Evolutionary conservation across 2,888 invertebrate species (phyloP).

Genomic region (Phyllotreta cruciferae): DNA sequence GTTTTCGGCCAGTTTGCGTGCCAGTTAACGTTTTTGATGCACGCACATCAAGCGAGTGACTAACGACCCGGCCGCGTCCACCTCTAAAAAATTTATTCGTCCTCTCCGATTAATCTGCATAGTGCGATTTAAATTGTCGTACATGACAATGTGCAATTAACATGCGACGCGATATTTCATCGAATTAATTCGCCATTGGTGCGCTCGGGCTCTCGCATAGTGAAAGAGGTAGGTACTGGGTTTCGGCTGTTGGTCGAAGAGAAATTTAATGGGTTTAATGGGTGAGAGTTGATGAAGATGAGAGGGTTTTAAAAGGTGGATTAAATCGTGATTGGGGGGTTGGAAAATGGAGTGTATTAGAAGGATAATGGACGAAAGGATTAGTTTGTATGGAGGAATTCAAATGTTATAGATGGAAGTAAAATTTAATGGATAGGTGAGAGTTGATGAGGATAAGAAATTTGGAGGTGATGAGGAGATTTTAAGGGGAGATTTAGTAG

Average conservation of each 20-base stretch:
- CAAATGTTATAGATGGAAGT: too few relatives aligned
- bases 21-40: slow-evolving; percentile 48
- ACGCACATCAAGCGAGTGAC: slow-evolving; percentile 46
- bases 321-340: too few relatives aligned
- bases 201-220: slow-evolving; percentile 11
- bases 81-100: slow-evolving; percentile 51
- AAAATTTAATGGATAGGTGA: too few relatives aligned
- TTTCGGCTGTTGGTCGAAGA: background rate
- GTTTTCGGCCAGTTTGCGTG: slow-evolving; percentile 48
- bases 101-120: slow-evolving; percentile 49
- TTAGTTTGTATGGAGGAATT: too few relatives aligned
- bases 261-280: too few relatives aligned
- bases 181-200: slow-evolving; percentile 29
- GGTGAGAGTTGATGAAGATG: too few relatives aligned
- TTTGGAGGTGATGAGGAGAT: too few relatives aligned
- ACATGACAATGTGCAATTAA: slow-evolving; percentile 53
- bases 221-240: background rate
- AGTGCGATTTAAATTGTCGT: slow-evolving; percentile 51
- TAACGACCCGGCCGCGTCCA: slow-evolving; percentile 29
- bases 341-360: too few relatives aligned
- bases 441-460: too few relatives aligned
- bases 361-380: too few relatives aligned
- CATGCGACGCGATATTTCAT: slow-evolving; percentile 48
- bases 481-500: too few relatives aligned
- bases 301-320: too few relatives aligned